Evolutionary conservation across 2,888 invertebrate species (phyloP), one percentile per base, ranked within the genome.

Genomic region (Sympetrum striolatum): DNA sequence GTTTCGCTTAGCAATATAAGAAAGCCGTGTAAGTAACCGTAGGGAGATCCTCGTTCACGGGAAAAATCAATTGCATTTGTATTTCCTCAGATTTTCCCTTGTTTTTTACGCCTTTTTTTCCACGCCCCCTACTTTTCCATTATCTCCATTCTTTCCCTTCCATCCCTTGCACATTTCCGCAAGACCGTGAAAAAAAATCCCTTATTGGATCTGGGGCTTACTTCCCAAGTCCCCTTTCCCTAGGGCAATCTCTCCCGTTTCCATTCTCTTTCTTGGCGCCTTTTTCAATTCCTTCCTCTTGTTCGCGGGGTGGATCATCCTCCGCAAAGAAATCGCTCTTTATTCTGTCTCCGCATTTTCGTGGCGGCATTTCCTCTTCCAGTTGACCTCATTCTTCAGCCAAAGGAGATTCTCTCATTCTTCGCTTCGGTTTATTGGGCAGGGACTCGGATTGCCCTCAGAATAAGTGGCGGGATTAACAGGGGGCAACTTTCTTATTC

Each of bases 101-200:
- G 22, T 86, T 86, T 86, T 82, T 60, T 60, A 60, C n/a, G 73
- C 39, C 86, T 60, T 31, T 86, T 64, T 86, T 60, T 58, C 31
- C 80, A 18, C 31, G 31, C 82, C 64, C 86, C n/a, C 37, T 22
- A 53, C 58, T 60, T 86, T 86, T 60, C 86, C 60, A 86, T 86
- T 86, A 64, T 64, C 60, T 37, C 22, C 31, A 39, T 60, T 86
- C 86, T 60, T n/a, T 12, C 22, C 37, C n/a, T 60, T 86, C 86
- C 60, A 64, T 86, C 60, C 86, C 60, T 86, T 86, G 86, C 86
- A 86, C 86, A 86, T 86, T 86, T 86, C 86, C 86, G 86, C 86
- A 86, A 86, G 86, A 64, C 86, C 86, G 86, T 86, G 37, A 60
- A 58, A 60, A 73, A 86, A 86, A 86, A 60, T 60, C 86, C 58